Evolutionary conservation across 2,888 invertebrate genomes (phyloP).

Genomic region (Sympetrum striolatum): DNA sequence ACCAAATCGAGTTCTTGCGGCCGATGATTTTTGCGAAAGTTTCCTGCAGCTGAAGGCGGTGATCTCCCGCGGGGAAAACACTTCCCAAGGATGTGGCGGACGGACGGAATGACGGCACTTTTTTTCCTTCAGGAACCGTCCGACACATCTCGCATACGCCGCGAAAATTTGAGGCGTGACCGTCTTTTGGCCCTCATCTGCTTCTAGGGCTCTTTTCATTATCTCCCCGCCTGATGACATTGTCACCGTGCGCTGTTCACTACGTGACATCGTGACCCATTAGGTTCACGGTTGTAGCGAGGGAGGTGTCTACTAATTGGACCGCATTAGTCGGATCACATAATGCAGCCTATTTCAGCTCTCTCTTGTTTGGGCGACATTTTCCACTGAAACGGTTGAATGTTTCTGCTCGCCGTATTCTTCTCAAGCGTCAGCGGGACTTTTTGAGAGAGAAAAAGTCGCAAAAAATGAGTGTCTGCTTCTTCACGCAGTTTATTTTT

Average conservation of each 20-base stretch:
- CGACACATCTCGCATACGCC: background rate
- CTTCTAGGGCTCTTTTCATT: background rate
- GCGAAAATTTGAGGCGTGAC: background rate
- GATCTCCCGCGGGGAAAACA: too few relatives aligned
- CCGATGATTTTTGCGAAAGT: too few relatives aligned
- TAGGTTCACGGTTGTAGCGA: background rate
- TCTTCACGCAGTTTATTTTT: too few relatives aligned
- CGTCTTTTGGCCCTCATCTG: background rate
- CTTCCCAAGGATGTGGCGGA: too few relatives aligned
- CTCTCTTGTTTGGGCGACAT: background rate
- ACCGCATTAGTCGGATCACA: background rate
- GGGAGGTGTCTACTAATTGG: background rate
- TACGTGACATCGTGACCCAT: conserved; percentile 27
- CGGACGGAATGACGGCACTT: too few relatives aligned
- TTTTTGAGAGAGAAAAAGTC: too few relatives aligned
- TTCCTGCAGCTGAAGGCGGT: too few relatives aligned
- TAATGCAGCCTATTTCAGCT: background rate
- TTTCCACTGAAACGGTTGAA: background rate
- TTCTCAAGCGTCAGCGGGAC: too few relatives aligned
- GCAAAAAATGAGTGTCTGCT: too few relatives aligned
- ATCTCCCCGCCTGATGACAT: background rate
- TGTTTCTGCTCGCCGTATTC: too few relatives aligned
- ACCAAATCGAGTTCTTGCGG: too few relatives aligned
- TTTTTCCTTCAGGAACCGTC: too few relatives aligned
- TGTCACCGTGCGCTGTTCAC: background rate